Evolutionary conservation across 2,113 vertebrate genomes (phyloP).

Genomic region (Pelecanus crispus): DNA sequence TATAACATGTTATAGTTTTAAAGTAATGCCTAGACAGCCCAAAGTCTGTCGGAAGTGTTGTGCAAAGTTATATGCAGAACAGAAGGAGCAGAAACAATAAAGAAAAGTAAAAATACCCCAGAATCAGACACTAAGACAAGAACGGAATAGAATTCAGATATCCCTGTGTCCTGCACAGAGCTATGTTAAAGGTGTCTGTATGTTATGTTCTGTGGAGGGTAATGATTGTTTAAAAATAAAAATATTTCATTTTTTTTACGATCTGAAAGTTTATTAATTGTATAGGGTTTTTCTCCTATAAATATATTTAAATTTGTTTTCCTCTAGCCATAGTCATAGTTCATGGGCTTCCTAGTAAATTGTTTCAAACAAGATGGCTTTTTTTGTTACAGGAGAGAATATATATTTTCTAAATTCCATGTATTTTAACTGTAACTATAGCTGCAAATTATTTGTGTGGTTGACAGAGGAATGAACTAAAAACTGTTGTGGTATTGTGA

Average conservation of each 20-base stretch:
- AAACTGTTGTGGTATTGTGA: not conserved
- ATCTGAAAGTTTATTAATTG: not conserved
- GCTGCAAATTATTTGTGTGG: not conserved
- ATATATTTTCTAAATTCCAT: not conserved
- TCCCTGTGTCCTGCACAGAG: not conserved
- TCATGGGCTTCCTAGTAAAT: not conserved
- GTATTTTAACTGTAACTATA: not conserved
- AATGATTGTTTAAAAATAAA: not conserved
- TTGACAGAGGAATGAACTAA: not conserved
- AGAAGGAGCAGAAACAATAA: not conserved
- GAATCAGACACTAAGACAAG: not conserved
- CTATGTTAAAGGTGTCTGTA: not conserved
- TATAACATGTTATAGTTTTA: not conserved
- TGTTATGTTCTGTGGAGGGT: not conserved
- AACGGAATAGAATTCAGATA: not conserved
- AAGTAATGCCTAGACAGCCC: not conserved
- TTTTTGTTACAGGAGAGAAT: not conserved
- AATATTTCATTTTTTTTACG: rapidly evolving
- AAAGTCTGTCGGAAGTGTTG: not conserved
- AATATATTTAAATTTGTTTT: not conserved
- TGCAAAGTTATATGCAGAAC: not conserved
- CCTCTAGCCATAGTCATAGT: not conserved
- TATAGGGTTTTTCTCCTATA: rapidly evolving
- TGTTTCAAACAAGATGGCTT: not conserved
- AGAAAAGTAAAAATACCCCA: not conserved